These are phyloP conservation scores for Australoheros scitulus DNA, from an alignment of 2,113 vertebrate genomes.

Conservation along the genomic window DNA sequence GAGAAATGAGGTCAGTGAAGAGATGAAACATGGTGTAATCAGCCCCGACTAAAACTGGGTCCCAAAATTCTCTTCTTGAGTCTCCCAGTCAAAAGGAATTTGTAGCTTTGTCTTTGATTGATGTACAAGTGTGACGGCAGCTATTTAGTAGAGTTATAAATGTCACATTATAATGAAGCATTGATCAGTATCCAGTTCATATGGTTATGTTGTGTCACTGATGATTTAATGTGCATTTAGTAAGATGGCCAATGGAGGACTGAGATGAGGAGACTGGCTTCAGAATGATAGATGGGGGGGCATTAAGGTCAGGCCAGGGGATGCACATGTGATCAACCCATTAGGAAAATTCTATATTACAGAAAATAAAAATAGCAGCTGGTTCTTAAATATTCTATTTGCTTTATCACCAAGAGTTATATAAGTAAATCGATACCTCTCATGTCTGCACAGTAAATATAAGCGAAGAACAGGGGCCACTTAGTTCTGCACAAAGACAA, in stretches of 20 bases:
- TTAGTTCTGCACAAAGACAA: conserved; percentile 1
- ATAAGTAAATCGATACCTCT: background rate
- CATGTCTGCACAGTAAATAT: conserved; percentile 1
- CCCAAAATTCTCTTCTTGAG: conserved; percentile 17
- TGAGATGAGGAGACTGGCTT: background rate
- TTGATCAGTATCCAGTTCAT: background rate
- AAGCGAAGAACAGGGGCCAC: background rate
- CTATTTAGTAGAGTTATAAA: conserved; percentile 1
- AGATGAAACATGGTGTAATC: conserved; percentile 50
- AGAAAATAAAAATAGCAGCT: background rate
- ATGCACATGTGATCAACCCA: background rate
- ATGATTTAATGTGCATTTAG: conserved; percentile 21
- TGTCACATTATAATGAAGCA: background rate
- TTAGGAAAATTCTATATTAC: background rate
- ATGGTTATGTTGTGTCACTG: background rate
- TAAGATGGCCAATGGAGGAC: background rate
- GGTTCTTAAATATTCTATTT: background rate
- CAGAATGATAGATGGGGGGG: background rate
- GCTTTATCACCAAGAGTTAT: background rate
- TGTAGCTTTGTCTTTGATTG: conserved; percentile 10
- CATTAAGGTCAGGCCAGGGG: background rate
- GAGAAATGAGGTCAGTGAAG: conserved; percentile 38
- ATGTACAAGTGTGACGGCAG: conserved; percentile 7
- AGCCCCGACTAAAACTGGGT: conserved; percentile 26
- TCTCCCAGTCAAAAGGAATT: conserved; percentile 24